Percentiles rank a stretch among this genome's conserved stretches.
Conservation (phyloP, 2,888 invertebrate genomes). For the Calliopum simillimum region DNA sequence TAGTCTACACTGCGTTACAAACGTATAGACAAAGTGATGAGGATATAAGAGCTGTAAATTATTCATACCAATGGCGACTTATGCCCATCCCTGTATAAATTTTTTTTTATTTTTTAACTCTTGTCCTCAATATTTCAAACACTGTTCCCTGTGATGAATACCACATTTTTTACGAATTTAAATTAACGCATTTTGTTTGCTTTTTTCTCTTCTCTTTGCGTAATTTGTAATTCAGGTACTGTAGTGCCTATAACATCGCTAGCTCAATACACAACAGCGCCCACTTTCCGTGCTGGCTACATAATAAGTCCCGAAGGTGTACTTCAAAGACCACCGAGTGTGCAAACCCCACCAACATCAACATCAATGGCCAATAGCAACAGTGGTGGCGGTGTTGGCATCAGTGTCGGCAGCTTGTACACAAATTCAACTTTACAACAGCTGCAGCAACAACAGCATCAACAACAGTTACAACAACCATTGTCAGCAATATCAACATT, state of each 20-base stretch:
- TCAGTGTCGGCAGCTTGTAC: conserved; percentile 35
- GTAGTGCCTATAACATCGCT: conserved; percentile 63
- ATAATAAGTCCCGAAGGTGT: conserved; percentile 61
- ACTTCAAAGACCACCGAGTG: conserved; percentile 58
- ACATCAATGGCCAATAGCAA: conserved; percentile 23
- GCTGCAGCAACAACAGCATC: conserved; percentile 43
- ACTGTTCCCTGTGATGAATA: too few relatives aligned
- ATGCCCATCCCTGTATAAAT: too few relatives aligned
- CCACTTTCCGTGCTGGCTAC: conserved; percentile 63
- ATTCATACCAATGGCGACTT: too few relatives aligned
- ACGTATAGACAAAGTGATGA: too few relatives aligned
- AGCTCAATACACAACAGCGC: conserved; percentile 64
- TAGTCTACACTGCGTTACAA: too few relatives aligned
- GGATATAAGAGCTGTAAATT: too few relatives aligned
- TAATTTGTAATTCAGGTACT: conserved; percentile 51
- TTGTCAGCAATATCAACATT: conserved; percentile 50
- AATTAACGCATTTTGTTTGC: not conserved
- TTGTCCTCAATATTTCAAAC: too few relatives aligned
- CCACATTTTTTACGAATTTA: too few relatives aligned
- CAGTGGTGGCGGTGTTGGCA: conserved; percentile 28
- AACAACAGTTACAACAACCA: conserved; percentile 30
- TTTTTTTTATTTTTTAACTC: too few relatives aligned
- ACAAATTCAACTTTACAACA: conserved; percentile 37
- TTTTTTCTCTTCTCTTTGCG: conserved; percentile 36
- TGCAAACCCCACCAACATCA: conserved; percentile 57